Evolutionary conservation across 2,113 vertebrate genomes (phyloP), one percentile per base, ranked within the genome.

Genomic region (Vidua chalybeata): DNA sequence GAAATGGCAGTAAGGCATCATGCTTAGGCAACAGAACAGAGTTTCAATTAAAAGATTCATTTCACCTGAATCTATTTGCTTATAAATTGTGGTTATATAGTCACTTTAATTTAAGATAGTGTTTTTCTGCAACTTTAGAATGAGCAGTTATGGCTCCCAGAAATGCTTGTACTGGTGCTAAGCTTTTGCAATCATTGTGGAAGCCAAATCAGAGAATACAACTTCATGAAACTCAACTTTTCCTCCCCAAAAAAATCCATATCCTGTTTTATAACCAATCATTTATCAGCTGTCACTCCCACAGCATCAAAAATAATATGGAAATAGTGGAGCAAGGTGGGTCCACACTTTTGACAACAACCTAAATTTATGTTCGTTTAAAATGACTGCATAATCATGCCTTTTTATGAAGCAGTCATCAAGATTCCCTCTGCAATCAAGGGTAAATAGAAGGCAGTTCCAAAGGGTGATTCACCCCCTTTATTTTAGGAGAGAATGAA

Each of bases 351-450:
- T 59, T 89, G 79, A 86, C 26, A 84, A 83, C 90, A 91, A 79
- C 41, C 24, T 77, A 75, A 93, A 90, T 95, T 92, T 90, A 86
- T 74, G 37, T 83, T 92, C 19, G 10, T 90, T 86, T 93, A 31
- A 93, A 94, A 74, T 48, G 35, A 87, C 90, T 94, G 39, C 26
- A 81, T 94, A 93, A 94, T 92, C 59, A 63, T 41, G 68, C 74
- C 76, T 89, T 84, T 84, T 83, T 85, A 84, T 80, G 83, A 93
- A 87, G 68, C 55, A 92, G 43, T 74, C 86, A 87, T 93, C 89
- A 94, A 94, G 76, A 96, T 89, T 96, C 76, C 52, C 27, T 90
- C 76, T 89, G 79, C 83, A 95, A 95, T 95, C 95, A 97, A 88
- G 75, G 68, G 43, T 89, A 86, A 94, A 93, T 58, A 94, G 64